Evolutionary conservation across 2,888 invertebrate genomes (phyloP), one percentile per base, ranked within the genome.

Genomic region (Drosophila hamatofila): DNA sequence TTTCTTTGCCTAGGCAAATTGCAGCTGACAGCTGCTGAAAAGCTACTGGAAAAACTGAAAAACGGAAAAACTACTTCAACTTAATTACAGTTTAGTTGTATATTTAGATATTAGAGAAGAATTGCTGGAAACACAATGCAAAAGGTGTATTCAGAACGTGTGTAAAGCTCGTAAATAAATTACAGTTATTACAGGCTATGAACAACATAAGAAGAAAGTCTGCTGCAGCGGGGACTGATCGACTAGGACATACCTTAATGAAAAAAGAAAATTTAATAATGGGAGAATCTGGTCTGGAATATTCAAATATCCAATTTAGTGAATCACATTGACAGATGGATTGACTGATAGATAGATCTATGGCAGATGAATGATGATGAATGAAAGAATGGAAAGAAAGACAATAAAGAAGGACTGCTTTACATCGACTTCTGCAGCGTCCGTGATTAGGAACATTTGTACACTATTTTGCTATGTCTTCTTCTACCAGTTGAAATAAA

Each of bases 141-240:
- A 61, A 56, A 56, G 11, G 48, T 12, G n/a, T 54, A 73, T 72
- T 56, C 62, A 79, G 79, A 83, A 87, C 84, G 68, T 78, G 80
- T 84, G 67, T 44, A 57, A 55, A 25, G 44, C 67, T 18, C 70
- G 87, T 83, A 83, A 71, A 88, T 83, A 84, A 83, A 84, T 81
- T 75, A 89, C 73, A 54, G 75, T 82, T 75, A 80, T 89, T 79
- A 79, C 67, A 51, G 30, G 37, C 8, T 16, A 42, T 9, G 21
- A 33, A 30, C 21, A 2, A 54, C 25, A 25, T 2, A 23, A 14
- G 2, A n/a, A 27, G 9, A 11, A 11, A 41, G 5, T 18, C 2
- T 18, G 21, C 42, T 44, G 23, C 14, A 8, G 4, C 1, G 14
- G 49, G 4, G 21, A 21, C 21, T 33, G 49, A 21, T 33, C 30